Conservation (phyloP, 2,113 vertebrate genomes). For the Pseudopodoces humilis region DNA sequence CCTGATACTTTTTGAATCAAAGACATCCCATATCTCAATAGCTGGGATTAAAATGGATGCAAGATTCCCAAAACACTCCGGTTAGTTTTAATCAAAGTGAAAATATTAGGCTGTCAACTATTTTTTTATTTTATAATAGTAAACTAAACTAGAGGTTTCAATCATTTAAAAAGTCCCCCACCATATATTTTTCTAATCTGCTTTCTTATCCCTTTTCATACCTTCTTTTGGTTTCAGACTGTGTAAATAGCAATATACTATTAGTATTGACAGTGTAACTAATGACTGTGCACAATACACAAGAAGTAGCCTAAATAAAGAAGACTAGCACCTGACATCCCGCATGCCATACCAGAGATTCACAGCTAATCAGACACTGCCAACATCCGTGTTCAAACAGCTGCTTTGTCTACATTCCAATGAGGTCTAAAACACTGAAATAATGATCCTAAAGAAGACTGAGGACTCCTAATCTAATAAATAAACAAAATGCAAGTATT, state of each 20-base stretch:
- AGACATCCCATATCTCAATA: rapidly evolving
- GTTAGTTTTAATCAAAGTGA: not conserved
- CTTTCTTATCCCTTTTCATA: not conserved
- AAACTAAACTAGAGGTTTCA: not conserved
- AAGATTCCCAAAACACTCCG: not conserved
- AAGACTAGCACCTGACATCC: not conserved
- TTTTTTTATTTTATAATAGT: not conserved
- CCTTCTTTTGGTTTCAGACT: not conserved
- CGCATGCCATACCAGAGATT: not conserved
- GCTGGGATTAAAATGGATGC: not conserved
- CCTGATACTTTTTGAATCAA: not conserved
- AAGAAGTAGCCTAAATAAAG: not conserved
- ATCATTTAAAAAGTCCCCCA: not conserved
- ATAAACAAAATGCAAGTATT: not conserved
- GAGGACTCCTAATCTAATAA: not conserved
- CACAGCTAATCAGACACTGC: not conserved
- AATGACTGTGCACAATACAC: not conserved
- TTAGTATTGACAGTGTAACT: not conserved
- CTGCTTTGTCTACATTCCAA: not conserved
- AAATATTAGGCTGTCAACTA: not conserved
- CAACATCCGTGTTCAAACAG: not conserved
- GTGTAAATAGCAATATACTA: not conserved
- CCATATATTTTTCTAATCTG: not conserved
- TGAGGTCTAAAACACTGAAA: not conserved
- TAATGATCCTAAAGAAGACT: not conserved